Base-by-base conservation (phyloP, 53 echinoderm and acorn worm species). In the Temnopleurus reevesii region DNA sequence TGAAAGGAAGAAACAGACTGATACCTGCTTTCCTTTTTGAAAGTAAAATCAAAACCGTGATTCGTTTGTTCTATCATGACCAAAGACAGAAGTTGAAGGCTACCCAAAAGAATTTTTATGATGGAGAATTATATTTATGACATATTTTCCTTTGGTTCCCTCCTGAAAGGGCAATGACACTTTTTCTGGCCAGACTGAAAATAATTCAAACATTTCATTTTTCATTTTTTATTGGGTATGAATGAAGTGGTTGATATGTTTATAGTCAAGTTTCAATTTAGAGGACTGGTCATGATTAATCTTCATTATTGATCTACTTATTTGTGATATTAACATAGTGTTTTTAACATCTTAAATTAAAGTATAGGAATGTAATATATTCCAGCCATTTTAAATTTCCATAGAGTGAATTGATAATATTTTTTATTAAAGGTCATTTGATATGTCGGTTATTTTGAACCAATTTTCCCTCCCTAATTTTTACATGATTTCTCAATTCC, bases 91-190 rank as follows among this genome's bases (percentile, higher is more conserved):
- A 13, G 33, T 3, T 31, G 33, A 1, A n/a, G 35, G 35, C 41
- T 41, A 8, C 28, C 36, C 19, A 71, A 71, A 71, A 71, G 38
- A 71, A 41, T 71, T 63, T 71, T 71, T 71, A 41, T 71, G 71
- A 71, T 71, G 19, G n/a, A 71, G 19, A 41, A 34, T 23, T 41
- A 43, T 71, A 71, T 71, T 71, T 71, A n/a, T 36, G 71, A 38
- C 19, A 71, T 71, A 34, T 71, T 71, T 71, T 71, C 35, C 71
- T 12, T 71, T 5, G 12, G 41, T 43, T 71, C 28, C 71, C 71
- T 41, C 71, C 41, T 1, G 63, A 71, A 71, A 71, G 71, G 71
- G 71, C 71, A 71, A 21, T 71, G 71, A 71, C 71, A 71, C 63
- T 13, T 29, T 63, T 63, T 63, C 8, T 71, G 5, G 71, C 8